Evolutionary conservation across 37 sponge, comb jelly and placozoan species (phyloP), one percentile per base, ranked within the genome.

Genomic region (Halichondria panicea): DNA sequence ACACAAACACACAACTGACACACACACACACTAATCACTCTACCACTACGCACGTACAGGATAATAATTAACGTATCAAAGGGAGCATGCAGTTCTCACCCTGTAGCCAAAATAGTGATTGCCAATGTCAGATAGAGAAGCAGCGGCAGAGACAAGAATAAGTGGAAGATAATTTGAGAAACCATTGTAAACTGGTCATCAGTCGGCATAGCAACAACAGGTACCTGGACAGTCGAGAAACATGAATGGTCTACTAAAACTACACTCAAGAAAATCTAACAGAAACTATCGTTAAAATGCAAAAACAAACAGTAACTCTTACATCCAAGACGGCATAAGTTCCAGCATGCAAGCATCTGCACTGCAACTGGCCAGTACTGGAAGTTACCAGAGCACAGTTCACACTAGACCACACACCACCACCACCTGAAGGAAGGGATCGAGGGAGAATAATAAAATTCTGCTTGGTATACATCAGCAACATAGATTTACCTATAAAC

Each of bases 71-170:
- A n/a, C n/a, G n/a, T n/a, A n/a, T n/a, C n/a, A n/a, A n/a, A n/a
- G n/a, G n/a, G n/a, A n/a, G n/a, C n/a, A n/a, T n/a, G n/a, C 28
- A 22, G 7, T 34, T 25, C 61, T 74, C 13, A 78, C 78, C 56
- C 67, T 25, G 15, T 52, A 24, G 53, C 33, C 15, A 65, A 42
- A 34, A 70, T 41, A 0, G 61, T 32, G 22, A 79, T 37, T 34
- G 57, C 39, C 11, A 79, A 21, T 6, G 71, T 65, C 25, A 79
- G 71, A 38, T 79, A 58, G 69, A 69, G 63, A 43, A 43, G 42
- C 18, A 36, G 32, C 1, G 46, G 33, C 30, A 55, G 1, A n/a
- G 34, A 46, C n/a, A 60, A 68, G 30, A 25, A 46, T 18, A 40
- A 11, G 34, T 79, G 70, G 80, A 79, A 79, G 36, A 67, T 9